These are phyloP conservation scores for Stigmatopora argus DNA, from an alignment of 2,113 vertebrate species.

Conservation along the genomic window DNA sequence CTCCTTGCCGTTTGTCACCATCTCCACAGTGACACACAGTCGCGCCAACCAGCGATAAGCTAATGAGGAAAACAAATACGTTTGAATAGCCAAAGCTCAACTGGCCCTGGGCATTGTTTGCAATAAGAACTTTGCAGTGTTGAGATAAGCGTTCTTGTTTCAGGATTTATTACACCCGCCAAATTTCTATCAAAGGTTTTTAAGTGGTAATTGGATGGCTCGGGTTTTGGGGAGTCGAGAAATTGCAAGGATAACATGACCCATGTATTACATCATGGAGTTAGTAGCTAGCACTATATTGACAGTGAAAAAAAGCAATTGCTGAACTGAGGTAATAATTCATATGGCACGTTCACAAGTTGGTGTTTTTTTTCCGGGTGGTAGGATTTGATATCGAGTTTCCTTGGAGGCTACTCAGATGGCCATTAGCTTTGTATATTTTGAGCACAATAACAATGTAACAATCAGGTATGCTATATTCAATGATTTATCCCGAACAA, in stretches of 20 bases:
- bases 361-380: not conserved
- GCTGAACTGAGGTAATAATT: conserved; percentile 2
- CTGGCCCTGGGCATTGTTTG: conserved; percentile 51
- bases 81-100: conserved; percentile 58
- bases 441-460: too few relatives aligned
- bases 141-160: conserved; percentile 50
- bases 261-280: conserved; percentile 25
- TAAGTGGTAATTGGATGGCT: conserved; percentile 23
- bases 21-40: conserved; percentile 60
- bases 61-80: conserved; percentile 73
- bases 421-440: not conserved
- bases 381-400: not conserved
- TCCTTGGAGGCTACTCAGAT: not conserved
- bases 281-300: conserved; percentile 20
- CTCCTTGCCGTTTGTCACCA: conserved; percentile 59
- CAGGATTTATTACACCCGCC: conserved; percentile 32
- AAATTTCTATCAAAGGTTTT: conserved; percentile 23
- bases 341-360: not conserved
- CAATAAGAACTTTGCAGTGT: conserved; percentile 37
- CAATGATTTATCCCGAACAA: too few relatives aligned
- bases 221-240: conserved; percentile 18
- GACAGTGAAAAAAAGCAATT: conserved; percentile 4
- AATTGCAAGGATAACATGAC: conserved; percentile 23
- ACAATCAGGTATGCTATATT: too few relatives aligned
- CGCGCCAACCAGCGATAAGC: conserved; percentile 61